These are phyloP conservation scores for Cervus canadensis DNA, from an alignment of 2,113 vertebrate genomes.

Conservation along the genomic window DNA sequence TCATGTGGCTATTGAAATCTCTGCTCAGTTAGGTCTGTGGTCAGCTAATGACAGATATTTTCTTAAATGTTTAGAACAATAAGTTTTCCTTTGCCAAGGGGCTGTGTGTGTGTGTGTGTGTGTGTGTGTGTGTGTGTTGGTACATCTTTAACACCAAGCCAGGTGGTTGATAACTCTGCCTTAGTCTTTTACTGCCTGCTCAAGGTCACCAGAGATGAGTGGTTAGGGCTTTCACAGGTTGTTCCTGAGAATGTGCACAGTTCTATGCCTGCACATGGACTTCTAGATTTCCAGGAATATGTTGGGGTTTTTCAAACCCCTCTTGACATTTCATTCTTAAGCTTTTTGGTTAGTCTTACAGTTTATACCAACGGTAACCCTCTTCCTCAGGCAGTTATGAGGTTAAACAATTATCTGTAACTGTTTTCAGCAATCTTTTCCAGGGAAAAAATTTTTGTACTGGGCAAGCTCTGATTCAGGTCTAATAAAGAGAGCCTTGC, in stretches of 20 bases:
- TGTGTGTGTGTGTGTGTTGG: background rate
- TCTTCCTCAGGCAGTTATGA: background rate
- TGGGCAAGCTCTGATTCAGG: background rate
- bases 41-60: background rate
- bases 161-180: background rate
- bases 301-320: background rate
- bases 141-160: background rate
- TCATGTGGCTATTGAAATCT: background rate
- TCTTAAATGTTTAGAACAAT: background rate
- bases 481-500: background rate
- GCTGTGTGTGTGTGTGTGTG: background rate
- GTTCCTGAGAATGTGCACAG: background rate
- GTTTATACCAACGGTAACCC: background rate
- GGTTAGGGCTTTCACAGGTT: background rate
- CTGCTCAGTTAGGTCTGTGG: background rate
- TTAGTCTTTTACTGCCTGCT: background rate
- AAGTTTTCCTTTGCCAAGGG: background rate
- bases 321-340: background rate
- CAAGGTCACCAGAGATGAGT: background rate
- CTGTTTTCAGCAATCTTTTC: background rate
- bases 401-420: background rate
- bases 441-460: background rate
- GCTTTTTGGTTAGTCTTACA: background rate
- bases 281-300: background rate
- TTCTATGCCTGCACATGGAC: background rate